Conservation (phyloP, 1,140 invertebrate species). For the Drosophila takahashii region DNA sequence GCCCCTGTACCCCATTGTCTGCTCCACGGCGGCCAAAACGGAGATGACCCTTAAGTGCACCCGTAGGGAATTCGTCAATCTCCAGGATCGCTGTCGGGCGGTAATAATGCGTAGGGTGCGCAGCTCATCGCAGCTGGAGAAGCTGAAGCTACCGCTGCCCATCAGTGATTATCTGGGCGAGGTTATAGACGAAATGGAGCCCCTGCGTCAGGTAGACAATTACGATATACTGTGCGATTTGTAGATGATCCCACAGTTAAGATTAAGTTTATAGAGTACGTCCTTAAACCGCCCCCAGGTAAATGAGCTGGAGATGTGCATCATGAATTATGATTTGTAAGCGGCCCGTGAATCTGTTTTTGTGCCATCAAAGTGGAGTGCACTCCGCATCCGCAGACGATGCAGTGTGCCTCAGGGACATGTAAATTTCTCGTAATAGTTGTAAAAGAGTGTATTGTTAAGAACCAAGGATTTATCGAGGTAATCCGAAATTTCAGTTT, state of each 20-base stretch:
- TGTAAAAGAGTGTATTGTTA: conserved; percentile 40
- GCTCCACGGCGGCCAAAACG: conserved; percentile 91
- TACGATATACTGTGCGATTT: conserved; percentile 82
- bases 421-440: conserved; percentile 27
- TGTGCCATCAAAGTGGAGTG: conserved; percentile 57
- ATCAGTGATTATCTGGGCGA: conserved; percentile 86
- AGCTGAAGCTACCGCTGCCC: conserved; percentile 84
- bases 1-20: conserved; percentile 89
- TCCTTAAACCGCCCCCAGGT: conserved; percentile 57
- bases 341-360: conserved; percentile 60
- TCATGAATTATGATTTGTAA: conserved; percentile 53
- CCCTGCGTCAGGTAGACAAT: conserved; percentile 80
- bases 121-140: conserved; percentile 83
- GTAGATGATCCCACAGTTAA: conserved; percentile 39
- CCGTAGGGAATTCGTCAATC: conserved; percentile 87
- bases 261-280: conserved; percentile 45
- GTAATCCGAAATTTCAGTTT: conserved; percentile 26
- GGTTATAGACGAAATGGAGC: conserved; percentile 77
- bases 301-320: conserved; percentile 45
- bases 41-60: conserved; percentile 88
- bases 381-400: conserved; percentile 5
- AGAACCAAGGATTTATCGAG: conserved; percentile 6
- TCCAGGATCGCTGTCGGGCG: conserved; percentile 88
- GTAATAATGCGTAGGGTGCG: conserved; percentile 86
- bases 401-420: conserved; percentile 26